Evolutionary conservation across 2,888 invertebrate genomes (phyloP), one percentile per base, ranked within the genome.

Genomic region (Rhimphoctona megacephalus): DNA sequence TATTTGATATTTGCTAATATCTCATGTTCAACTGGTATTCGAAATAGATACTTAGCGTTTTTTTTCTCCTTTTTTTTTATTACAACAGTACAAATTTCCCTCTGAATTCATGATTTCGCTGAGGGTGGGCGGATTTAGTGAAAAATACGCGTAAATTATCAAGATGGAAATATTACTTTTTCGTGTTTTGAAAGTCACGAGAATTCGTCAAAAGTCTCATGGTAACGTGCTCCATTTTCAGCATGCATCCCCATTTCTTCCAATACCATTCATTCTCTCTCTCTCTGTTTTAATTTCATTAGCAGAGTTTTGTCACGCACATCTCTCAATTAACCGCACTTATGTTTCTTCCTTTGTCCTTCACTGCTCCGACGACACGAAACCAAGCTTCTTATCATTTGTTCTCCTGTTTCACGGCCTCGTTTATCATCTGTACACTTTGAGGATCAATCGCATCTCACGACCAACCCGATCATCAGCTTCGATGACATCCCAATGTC

Each of bases 1-100:
- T 84, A 84, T 84, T 76, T 76, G 76, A 83, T 83, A 83, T 80
- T 82, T 79, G 70, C 70, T 36, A 49, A 74, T 84, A 69, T 80
- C 57, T 52, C 77, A 66, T 43, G 77, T 49, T 77, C 70, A 57
- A 67, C 67, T 57, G 69, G 49, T 30, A 46, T 49, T 83, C 46
- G 61, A 46, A 61, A 80, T 39, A 30, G 67, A n/a, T 79, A 57
- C 39, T 74, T 73, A 36, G n/a, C 70, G 19, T n/a, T 30, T 77
- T 77, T 64, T 43, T 69, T 30, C 8, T 22, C 52, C 19, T 61
- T 61, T 61, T 30, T 22, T 25, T 54, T 36, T 61, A 57, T 74
- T 61, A 74, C 43, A 61, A 74, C 43, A 30, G 61, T 66, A 66
- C 33, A 77, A 70, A 78, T 73, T 79, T 79, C 52, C 69, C 79